These are phyloP conservation scores for Ostrea denselamellosa DNA, from an alignment of 1,140 invertebrate species.

Conservation along the genomic window DNA sequence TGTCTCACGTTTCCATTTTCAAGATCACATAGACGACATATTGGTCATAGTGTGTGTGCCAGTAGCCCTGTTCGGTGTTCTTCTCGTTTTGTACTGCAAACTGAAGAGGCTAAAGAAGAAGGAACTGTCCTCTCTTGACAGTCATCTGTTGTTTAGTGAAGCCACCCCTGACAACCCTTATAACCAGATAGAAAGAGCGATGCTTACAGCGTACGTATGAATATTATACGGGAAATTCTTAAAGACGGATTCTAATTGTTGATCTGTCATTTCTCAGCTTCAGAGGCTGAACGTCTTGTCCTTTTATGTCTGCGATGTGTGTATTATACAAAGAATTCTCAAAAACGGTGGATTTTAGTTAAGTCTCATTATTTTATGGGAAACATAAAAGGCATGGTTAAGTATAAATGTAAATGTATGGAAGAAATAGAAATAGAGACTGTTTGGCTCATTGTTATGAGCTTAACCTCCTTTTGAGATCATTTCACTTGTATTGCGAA, in stretches of 20 bases:
- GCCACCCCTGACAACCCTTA: neutral
- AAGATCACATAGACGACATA: neutral
- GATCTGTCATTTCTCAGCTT: too few species aligned
- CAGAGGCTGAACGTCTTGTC: too few species aligned
- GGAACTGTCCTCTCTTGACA: conserved; percentile 6
- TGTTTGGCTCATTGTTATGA: too few species aligned
- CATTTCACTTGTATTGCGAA: too few species aligned
- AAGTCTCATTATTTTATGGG: too few species aligned
- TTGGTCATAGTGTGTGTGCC: neutral
- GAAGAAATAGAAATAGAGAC: too few species aligned
- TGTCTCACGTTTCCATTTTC: neutral
- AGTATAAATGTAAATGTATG: too few species aligned
- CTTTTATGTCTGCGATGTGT: too few species aligned
- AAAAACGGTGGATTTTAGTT: too few species aligned
- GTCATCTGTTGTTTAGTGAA: neutral
- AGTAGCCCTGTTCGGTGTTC: neutral
- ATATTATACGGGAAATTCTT: neutral
- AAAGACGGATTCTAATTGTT: neutral
- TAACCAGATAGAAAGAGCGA: neutral
- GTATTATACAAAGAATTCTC: too few species aligned
- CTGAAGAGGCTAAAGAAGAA: neutral
- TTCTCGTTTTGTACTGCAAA: neutral
- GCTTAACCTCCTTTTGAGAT: too few species aligned
- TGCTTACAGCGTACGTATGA: conserved; percentile 2
- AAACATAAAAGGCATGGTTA: too few species aligned